Evolutionary conservation across 1,140 invertebrate species (phyloP).

Genomic region (Aphis craccivora): DNA sequence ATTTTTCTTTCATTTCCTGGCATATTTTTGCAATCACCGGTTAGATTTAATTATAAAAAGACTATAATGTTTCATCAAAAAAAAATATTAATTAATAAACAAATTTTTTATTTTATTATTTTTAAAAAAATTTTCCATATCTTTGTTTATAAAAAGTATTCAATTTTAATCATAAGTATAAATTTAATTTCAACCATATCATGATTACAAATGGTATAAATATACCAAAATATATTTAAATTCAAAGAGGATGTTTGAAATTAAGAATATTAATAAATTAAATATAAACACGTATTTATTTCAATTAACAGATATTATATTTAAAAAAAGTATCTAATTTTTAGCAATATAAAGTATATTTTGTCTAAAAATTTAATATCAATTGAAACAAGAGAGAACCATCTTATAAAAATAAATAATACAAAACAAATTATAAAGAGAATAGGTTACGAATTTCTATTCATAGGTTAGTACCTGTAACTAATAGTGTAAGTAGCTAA

Average conservation of each 20-base stretch:
- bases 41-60: neutral
- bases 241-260: neutral
- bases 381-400: neutral
- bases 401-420: neutral
- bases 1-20: neutral
- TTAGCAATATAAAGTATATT: neutral
- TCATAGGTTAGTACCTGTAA: neutral
- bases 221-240: neutral
- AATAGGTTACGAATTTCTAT: neutral
- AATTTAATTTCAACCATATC: neutral
- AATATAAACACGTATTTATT: neutral
- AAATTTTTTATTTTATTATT: neutral
- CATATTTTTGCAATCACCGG: neutral
- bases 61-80: neutral
- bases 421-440: too few relatives aligned
- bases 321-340: neutral
- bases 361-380: neutral
- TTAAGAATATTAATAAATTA: neutral
- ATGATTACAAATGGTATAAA: neutral
- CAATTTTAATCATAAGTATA: neutral
- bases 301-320: neutral
- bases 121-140: neutral
- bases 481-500: neutral
- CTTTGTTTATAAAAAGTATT: neutral
- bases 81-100: neutral